These are phyloP conservation scores for Delia radicum DNA, from an alignment of 1,140 invertebrate species.

Conservation along the genomic window DNA sequence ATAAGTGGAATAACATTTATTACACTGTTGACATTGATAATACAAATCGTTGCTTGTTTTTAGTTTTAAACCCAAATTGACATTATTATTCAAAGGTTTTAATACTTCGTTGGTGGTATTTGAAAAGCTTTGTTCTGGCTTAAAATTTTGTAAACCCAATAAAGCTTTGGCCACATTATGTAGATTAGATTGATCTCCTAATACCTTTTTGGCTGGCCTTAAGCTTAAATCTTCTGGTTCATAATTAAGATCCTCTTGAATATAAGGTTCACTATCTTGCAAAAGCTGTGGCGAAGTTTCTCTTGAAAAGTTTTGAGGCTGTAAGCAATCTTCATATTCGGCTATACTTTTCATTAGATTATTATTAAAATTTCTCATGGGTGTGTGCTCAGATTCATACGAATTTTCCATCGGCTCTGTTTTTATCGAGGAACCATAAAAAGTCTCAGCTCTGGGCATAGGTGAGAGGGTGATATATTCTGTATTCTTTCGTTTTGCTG, in stretches of 20 bases:
- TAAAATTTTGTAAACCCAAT: slow-evolving; percentile 46
- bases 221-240: slow-evolving; percentile 47
- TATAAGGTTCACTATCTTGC: slow-evolving; percentile 3
- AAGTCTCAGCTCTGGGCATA: background rate
- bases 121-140: background rate
- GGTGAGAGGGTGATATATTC: slow-evolving; percentile 21
- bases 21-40: slow-evolving; percentile 63
- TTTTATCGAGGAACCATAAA: slow-evolving; percentile 17
- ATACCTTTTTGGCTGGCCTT: slow-evolving; percentile 45
- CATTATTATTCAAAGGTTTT: background rate
- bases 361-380: slow-evolving; percentile 47
- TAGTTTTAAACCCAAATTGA: slow-evolving; percentile 34
- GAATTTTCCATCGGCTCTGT: background rate
- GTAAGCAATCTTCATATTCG: slow-evolving; percentile 50
- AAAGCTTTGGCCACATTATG: slow-evolving; percentile 49
- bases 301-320: slow-evolving; percentile 24
- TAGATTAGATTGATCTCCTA: slow-evolving; percentile 43
- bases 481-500: slow-evolving; percentile 30
- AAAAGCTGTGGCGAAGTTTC: slow-evolving; percentile 12
- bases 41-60: slow-evolving; percentile 51
- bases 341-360: slow-evolving; percentile 51
- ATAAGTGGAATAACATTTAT: slow-evolving; percentile 94
- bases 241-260: background rate
- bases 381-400: background rate
- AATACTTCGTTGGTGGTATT: slow-evolving; percentile 12